phyloP scores from a whole-genome alignment of 2,888 invertebrate species.

The Temnothorax unifasciatus region DNA sequence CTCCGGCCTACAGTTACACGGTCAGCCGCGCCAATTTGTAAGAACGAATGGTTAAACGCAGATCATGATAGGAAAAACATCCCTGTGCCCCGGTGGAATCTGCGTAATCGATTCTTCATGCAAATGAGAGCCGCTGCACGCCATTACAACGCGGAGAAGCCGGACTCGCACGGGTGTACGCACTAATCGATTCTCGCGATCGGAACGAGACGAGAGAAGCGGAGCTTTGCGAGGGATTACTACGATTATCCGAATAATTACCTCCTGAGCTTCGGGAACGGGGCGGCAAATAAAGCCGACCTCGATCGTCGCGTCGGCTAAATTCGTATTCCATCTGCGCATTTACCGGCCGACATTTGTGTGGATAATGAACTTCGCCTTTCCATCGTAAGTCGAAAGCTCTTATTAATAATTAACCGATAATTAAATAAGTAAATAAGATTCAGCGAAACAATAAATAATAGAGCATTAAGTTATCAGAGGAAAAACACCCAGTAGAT shows the following conservation, averaged over 20 bases:
- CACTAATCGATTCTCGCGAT: conserved; percentile 82
- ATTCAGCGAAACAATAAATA: neutral
- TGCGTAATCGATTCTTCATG: conserved; percentile 61
- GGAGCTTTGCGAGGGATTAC: conserved; percentile 80
- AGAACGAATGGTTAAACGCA: conserved; percentile 41
- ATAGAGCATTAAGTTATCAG: neutral
- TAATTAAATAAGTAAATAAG: neutral
- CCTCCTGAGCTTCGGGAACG: conserved; percentile 75
- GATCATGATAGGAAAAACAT: conserved; percentile 40
- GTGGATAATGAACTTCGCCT: conserved; percentile 57
- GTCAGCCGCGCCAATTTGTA: conserved; percentile 32
- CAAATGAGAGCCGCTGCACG: conserved; percentile 70
- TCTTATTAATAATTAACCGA: neutral
- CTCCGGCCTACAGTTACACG: neutral
- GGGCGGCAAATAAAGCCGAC: conserved; percentile 78
- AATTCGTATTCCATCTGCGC: conserved; percentile 47
- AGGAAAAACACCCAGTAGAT: neutral
- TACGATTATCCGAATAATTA: conserved; percentile 85
- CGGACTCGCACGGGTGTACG: conserved; percentile 61
- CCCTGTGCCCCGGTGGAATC: conserved; percentile 6
- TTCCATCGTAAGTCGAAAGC: neutral
- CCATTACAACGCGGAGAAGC: conserved; percentile 55
- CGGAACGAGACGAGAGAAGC: conserved; percentile 72
- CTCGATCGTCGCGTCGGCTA: conserved; percentile 17
- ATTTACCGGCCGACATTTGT: conserved; percentile 46